Evolutionary conservation across 2,113 vertebrate genomes (phyloP).

Genomic region (Piaya cayana): DNA sequence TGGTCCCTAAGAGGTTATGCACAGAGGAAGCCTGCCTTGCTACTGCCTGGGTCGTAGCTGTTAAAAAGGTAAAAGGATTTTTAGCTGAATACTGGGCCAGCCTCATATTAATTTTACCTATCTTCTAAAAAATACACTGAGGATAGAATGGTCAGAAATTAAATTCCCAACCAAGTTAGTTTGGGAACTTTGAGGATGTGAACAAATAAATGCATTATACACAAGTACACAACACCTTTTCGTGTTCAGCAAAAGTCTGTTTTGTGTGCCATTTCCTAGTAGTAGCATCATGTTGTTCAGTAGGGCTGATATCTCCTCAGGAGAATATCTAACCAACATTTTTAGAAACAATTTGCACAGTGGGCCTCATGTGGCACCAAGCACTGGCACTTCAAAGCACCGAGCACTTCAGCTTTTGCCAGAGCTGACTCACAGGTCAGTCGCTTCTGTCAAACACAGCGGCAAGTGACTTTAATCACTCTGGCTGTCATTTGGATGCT

Average conservation of each 20-base stretch:
- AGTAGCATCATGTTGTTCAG: background rate
- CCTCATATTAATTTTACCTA: rapidly evolving
- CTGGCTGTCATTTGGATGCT: background rate
- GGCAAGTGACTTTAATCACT: constrained; percentile 25
- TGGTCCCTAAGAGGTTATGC: background rate
- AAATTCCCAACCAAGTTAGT: background rate
- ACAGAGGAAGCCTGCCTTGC: background rate
- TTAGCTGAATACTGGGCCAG: background rate
- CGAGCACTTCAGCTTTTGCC: background rate
- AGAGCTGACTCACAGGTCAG: constrained; percentile 49
- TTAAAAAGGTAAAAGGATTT: background rate
- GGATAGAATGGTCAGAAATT: background rate
- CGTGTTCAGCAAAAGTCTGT: background rate
- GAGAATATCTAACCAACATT: background rate
- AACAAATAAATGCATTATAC: background rate
- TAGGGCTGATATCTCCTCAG: background rate
- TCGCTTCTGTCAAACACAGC: background rate
- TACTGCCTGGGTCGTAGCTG: background rate
- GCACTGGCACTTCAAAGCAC: constrained; percentile 5
- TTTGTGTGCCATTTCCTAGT: background rate
- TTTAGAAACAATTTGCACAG: constrained; percentile 54
- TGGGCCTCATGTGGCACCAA: background rate
- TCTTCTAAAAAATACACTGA: background rate
- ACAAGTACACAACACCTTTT: background rate
- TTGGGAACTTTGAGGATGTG: background rate